phyloP scores from a whole-genome alignment of 2,113 vertebrate genomes.

The Bothrops jararaca region DNA sequence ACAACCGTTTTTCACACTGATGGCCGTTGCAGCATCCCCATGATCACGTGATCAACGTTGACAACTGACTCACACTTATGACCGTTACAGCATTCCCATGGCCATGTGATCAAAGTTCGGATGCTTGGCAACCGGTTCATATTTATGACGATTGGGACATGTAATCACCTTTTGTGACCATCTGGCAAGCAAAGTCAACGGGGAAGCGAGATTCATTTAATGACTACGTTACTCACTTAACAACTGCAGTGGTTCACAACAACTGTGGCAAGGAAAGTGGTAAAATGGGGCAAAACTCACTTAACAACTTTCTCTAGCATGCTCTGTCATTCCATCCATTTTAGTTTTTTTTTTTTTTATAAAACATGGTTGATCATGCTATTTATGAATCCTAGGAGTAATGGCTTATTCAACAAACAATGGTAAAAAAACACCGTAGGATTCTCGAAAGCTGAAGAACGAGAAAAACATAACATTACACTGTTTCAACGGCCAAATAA shows the following conservation, averaged over 20 bases:
- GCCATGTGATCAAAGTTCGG: neutral
- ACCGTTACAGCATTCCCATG: neutral
- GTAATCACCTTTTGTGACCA: too few relatives aligned
- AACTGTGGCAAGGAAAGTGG: neutral
- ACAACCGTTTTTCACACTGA: neutral
- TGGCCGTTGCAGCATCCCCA: too few relatives aligned
- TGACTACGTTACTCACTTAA: neutral
- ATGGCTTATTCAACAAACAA: neutral
- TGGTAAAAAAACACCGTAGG: neutral
- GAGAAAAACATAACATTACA: constrained; percentile 29
- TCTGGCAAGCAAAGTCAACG: too few relatives aligned
- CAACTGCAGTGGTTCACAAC: neutral
- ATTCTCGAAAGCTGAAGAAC: neutral
- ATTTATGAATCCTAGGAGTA: neutral
- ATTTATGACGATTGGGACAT: too few relatives aligned
- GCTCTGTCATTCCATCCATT: neutral
- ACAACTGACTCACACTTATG: neutral
- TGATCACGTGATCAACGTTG: too few relatives aligned
- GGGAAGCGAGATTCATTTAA: neutral
- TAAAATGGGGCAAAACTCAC: neutral
- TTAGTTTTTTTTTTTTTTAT: neutral
- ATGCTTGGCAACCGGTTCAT: neutral
- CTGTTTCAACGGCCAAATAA: constrained; percentile 62
- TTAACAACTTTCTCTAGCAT: neutral
- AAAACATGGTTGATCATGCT: neutral